Base-by-base conservation (phyloP, 2,888 invertebrate species). In the Metacarcinus magister region DNA sequence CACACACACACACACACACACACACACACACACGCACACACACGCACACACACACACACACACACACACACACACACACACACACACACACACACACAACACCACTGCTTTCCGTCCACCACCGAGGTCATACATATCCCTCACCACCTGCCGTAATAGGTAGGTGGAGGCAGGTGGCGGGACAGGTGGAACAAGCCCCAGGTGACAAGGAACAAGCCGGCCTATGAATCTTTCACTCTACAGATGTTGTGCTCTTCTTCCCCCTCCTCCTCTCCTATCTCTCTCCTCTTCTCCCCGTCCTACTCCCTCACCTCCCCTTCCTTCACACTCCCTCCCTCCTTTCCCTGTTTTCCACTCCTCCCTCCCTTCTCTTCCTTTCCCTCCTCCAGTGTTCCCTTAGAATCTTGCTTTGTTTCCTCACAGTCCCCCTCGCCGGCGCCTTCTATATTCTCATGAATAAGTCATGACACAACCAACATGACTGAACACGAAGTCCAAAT, bases 131-230 rank as follows among this genome's bases (percentile, higher is more conserved):
- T 16, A 91, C 48, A 43, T 10, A 91, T 91, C 23, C n/a, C n/a
- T 19, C 60, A 32, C 60, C 48, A 91, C 44, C 91, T 91, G 91
- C 91, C 60, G 43, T 67, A 32, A 93, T 43, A 32, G 92, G 28
- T 5, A 46, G 82, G 75, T 82, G 46, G 23, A n/a, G 46, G 44
- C 94, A 46, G 82, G 82, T 82, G 94, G 94, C 19, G 32, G 46
- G n/a, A 44, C 39, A 94, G 89, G 89, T 43, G 94, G 90, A 89
- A 90, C 94, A 94, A 94, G 94, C 43, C 94, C 90, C 94, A 94
- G 90, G 94, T 89, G 94, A 43, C 90, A 39, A 32, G 89, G 60
- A 89, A 94, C 94, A 94, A 46, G 90, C 16, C 32, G 23, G 19
- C 54, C 82, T 32, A 94, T 95, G 75, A 95, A 95, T 92, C 44